Evolutionary conservation across 2,113 vertebrate species (phyloP).

Genomic region (Cinclus cinclus): DNA sequence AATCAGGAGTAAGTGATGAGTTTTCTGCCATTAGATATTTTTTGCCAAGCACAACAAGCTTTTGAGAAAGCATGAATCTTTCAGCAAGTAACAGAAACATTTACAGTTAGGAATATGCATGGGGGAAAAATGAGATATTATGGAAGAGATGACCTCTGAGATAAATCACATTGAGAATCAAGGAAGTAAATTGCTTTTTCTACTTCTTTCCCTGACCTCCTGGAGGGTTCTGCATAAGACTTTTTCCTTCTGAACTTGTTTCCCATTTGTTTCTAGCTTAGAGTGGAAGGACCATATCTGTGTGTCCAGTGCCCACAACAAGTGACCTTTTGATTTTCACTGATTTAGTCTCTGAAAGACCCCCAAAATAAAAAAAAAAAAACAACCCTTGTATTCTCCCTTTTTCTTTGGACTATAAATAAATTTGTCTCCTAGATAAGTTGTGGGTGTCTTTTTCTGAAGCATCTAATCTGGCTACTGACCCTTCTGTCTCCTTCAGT

Average conservation of each 20-base stretch:
- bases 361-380: not conserved
- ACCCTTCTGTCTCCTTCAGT: not conserved
- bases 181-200: constrained; percentile 16
- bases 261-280: not conserved
- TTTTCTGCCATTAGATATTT: constrained; percentile 53
- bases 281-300: not conserved
- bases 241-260: not conserved
- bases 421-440: not conserved
- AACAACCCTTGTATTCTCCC: not conserved
- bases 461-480: not conserved
- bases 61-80: constrained; percentile 57
- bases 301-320: not conserved
- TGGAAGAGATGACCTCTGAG: constrained; percentile 47
- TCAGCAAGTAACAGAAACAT: constrained; percentile 39
- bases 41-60: constrained; percentile 55
- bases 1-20: constrained; percentile 60
- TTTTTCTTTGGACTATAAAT: not conserved
- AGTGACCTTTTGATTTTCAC: not conserved
- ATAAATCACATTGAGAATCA: constrained; percentile 28
- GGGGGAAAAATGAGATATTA: constrained; percentile 41
- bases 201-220: not conserved
- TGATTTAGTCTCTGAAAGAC: not conserved
- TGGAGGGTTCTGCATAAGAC: not conserved
- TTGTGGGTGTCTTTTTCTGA: not conserved
- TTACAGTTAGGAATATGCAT: constrained; percentile 42